phyloP scores from a whole-genome alignment of 2,113 vertebrate genomes.

The Istiophorus platypterus region DNA sequence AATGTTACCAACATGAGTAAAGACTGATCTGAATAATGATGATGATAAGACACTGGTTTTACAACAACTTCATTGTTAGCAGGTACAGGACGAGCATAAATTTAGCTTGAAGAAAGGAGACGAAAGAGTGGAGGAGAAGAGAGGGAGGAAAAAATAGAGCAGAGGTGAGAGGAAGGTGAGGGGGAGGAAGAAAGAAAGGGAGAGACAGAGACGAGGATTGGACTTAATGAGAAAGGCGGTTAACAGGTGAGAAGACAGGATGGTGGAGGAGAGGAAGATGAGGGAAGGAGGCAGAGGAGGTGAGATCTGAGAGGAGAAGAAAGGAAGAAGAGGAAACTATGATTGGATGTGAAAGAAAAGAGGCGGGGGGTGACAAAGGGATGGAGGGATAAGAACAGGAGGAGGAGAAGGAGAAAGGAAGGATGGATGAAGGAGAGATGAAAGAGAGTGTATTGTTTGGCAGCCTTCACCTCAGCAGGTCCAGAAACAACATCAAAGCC shows the following conservation, averaged over 20 bases:
- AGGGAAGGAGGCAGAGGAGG: conserved; percentile 20
- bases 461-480: conserved; percentile 45
- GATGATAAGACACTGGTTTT: no score
- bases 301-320: conserved; percentile 1
- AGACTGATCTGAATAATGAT: no score
- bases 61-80: no score
- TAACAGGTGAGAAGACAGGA: conserved; percentile 40
- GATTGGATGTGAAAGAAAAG: conserved; percentile 6
- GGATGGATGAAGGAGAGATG: conserved; percentile 29
- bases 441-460: conserved; percentile 56
- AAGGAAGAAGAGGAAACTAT: background rate
- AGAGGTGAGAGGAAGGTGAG: background rate
- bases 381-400: conserved; percentile 23
- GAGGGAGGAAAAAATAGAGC: background rate
- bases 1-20: no score
- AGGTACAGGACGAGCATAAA: no score
- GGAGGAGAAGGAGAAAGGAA: background rate
- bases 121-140: background rate
- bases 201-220: conserved; percentile 39
- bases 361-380: background rate
- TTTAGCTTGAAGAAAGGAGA: background rate
- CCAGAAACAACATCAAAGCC: conserved; percentile 46
- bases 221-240: conserved; percentile 37
- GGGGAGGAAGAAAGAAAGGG: background rate
- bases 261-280: background rate